These are phyloP conservation scores for Pholis gunnellus DNA, from an alignment of 2,113 vertebrate species.

Conservation along the genomic window DNA sequence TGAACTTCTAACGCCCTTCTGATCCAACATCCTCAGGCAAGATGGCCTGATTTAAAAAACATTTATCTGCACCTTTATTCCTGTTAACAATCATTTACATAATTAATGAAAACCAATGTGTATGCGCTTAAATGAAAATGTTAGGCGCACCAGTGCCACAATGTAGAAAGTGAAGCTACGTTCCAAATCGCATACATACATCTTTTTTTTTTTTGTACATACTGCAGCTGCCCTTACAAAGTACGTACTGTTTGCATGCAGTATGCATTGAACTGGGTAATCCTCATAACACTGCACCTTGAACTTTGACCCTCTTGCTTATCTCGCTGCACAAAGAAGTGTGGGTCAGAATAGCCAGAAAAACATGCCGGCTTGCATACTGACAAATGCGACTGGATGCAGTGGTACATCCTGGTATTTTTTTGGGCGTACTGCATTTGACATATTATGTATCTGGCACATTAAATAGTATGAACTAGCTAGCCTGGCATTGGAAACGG, in stretches of 20 bases:
- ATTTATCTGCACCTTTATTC: not conserved
- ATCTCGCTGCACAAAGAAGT: not conserved
- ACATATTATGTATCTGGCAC: not conserved
- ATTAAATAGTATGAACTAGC: not conserved
- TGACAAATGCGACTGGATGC: not conserved
- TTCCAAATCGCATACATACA: not conserved
- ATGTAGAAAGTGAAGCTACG: not conserved
- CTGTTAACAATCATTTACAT: not conserved
- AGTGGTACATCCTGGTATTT: not conserved
- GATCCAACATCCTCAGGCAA: not conserved
- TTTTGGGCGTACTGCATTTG: not conserved
- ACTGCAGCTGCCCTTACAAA: not conserved
- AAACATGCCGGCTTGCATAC: not conserved
- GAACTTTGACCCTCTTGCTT: not conserved
- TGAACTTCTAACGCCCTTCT: not conserved
- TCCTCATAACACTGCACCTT: not conserved
- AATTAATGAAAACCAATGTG: not conserved
- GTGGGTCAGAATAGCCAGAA: not conserved
- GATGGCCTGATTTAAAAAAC: too few relatives aligned
- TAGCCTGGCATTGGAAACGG: slow-evolving; percentile 12
- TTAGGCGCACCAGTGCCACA: not conserved
- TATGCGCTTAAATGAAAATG: not conserved
- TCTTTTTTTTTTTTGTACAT: not conserved
- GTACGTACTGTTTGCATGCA: not conserved
- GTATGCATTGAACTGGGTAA: not conserved